Evolutionary conservation across 2,797 vertebrate genomes (phyloP).

Genomic region (Lutjanus argentimaculatus): DNA sequence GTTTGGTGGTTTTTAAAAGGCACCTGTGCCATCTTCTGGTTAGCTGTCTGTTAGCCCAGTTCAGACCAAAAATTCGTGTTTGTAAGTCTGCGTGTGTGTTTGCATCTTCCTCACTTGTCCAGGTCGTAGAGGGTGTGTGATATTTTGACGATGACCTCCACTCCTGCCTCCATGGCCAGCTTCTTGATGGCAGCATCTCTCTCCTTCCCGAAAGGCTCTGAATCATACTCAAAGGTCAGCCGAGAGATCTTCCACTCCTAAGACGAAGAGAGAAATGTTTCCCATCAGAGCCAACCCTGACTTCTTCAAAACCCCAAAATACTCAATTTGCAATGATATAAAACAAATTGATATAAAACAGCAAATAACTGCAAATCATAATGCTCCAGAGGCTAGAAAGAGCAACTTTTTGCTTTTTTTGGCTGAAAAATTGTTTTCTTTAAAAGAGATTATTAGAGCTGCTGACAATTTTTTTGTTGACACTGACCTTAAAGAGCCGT

Average conservation of each 20-base stretch:
- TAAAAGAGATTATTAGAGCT: neutral
- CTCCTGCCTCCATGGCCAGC: conserved; percentile 87
- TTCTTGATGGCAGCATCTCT: conserved; percentile 88
- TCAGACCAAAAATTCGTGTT: too few relatives aligned
- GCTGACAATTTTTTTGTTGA: neutral
- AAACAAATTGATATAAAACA: neutral
- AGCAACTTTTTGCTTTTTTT: too few relatives aligned
- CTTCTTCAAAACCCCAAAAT: too few relatives aligned
- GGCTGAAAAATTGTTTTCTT: neutral
- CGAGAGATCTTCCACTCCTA: conserved; percentile 89
- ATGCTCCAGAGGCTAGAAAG: neutral
- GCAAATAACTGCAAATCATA: neutral
- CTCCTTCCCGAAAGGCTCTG: conserved; percentile 88
- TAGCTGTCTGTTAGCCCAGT: too few relatives aligned
- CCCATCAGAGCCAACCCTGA: too few relatives aligned
- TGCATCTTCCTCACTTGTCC: conserved; percentile 79
- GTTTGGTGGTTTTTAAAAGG: too few relatives aligned
- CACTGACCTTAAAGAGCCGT: conserved; percentile 86
- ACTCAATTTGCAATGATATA: neutral
- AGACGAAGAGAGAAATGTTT: neutral
- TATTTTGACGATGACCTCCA: conserved; percentile 87
- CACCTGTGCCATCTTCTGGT: too few relatives aligned
- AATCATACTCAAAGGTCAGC: conserved; percentile 88
- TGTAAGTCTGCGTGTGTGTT: neutral
- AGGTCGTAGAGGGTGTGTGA: conserved; percentile 89